Base-by-base conservation (phyloP, 2,888 invertebrate species). In the Melikaiella ostensackeni region DNA sequence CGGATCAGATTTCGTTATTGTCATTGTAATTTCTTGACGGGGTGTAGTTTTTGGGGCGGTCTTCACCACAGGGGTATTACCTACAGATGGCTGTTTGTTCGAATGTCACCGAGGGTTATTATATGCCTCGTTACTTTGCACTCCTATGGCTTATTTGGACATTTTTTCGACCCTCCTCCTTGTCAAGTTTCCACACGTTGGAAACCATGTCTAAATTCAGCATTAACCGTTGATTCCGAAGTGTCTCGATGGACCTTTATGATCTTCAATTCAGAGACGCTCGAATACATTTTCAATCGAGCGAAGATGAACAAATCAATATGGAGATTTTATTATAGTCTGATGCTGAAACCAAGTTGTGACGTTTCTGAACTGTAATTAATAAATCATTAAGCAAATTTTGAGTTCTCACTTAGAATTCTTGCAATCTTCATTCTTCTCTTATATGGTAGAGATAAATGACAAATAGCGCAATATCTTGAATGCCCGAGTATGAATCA, bases 41-140 rank as follows among this genome's bases (percentile, higher is more conserved):
- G 89, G 87, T 85, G 88, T 83, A 91, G 91, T 91, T 91, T 91
- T 89, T 85, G 87, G 91, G 91, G 90, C 90, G 91, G 89, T 87
- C 80, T 88, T 86, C 90, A 87, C 90, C 89, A 84, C 90, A 88
- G 90, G 89, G 89, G 89, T 88, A 90, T 89, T 89, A 88, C 87
- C 86, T 89, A 90, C 91, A 91, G 91, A 91, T 91, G 91, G 91
- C 89, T 90, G 91, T 90, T 91, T 89, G 89, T 90, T 88, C 89
- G 86, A 85, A 88, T 85, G 89, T 91, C 91, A 89, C 87, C 85
- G 83, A 85, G 87, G 88, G 86, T 91, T 90, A 91, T 91, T 91
- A 91, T 91, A 91, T 87, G 91, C 88, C 91, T 91, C 88, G 91
- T 91, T 91, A 90, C 89, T 79, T 84, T 80, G 79, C 80, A 81